A percentile compares a stretch with the other conserved stretches of the same genome.
Conservation (phyloP, 2,797 vertebrate species). For the Rhabdophis nuchalis region DNA sequence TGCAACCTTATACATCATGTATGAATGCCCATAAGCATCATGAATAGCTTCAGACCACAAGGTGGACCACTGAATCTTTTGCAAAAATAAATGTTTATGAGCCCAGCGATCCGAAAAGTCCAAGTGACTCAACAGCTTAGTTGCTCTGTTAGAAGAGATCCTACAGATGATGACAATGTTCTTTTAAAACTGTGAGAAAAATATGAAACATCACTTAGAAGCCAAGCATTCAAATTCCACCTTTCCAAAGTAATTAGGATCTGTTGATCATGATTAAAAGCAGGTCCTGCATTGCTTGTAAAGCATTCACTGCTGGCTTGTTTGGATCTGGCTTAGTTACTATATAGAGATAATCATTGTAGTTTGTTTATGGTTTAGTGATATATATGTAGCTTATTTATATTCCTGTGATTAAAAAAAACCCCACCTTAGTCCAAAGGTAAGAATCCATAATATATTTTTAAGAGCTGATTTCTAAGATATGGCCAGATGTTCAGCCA, state of each 20-base stretch:
- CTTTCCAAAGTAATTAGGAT: background rate
- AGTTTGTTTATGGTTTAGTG: background rate
- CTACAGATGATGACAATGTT: background rate
- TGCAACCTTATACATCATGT: no score
- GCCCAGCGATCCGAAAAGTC: background rate
- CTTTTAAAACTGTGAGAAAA: background rate
- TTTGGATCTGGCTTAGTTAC: background rate
- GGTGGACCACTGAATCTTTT: constrained; percentile 60
- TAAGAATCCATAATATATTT: background rate
- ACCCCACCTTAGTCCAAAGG: background rate
- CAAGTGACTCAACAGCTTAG: background rate
- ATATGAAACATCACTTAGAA: background rate
- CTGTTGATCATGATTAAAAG: background rate
- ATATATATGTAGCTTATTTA: background rate
- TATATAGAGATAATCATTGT: background rate
- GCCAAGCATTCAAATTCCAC: background rate
- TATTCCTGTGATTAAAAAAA: background rate
- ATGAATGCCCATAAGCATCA: no score
- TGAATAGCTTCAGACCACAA: constrained; percentile 48
- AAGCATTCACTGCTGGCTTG: background rate
- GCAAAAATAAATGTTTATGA: background rate
- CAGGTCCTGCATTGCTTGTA: background rate
- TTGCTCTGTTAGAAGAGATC: background rate
- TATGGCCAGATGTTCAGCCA: background rate
- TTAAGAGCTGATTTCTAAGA: background rate